Conservation (phyloP, 2,113 vertebrate genomes). For the Aegithalos caudatus region DNA sequence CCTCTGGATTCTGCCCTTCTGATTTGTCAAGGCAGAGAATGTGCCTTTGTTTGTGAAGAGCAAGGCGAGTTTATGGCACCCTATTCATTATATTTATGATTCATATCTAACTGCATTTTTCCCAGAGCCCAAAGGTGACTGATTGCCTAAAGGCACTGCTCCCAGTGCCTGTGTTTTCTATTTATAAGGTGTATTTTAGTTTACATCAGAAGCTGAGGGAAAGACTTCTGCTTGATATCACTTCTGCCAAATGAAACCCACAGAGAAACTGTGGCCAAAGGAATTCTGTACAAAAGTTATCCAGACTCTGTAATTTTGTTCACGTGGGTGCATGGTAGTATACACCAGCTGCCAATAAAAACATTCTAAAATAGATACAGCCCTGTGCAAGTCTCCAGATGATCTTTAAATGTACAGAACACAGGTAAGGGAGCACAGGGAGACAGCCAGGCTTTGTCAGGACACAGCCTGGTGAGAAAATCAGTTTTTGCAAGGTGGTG, state of each 20-base stretch:
- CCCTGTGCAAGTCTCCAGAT: background rate
- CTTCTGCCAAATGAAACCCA: slow-evolving; percentile 54
- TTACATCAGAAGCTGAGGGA: slow-evolving; percentile 32
- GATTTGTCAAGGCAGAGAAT: slow-evolving; percentile 13
- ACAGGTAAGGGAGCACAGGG: background rate
- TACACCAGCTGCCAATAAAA: slow-evolving; percentile 29
- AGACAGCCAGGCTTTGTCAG: background rate
- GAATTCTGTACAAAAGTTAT: slow-evolving; percentile 43
- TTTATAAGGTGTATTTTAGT: slow-evolving; percentile 57
- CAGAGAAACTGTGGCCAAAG: slow-evolving; percentile 12
- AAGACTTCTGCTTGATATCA: slow-evolving; percentile 44
- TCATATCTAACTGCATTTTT: slow-evolving; percentile 31
- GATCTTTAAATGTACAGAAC: background rate
- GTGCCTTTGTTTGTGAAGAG: slow-evolving; percentile 23
- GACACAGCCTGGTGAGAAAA: background rate
- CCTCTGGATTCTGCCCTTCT: background rate
- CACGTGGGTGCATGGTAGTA: slow-evolving; percentile 13
- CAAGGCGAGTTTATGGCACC: background rate
- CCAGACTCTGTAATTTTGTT: slow-evolving; percentile 38
- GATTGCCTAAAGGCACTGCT: slow-evolving; percentile 29
- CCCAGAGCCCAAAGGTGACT: slow-evolving; percentile 29
- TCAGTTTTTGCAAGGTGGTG: background rate
- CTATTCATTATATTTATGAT: slow-evolving; percentile 35
- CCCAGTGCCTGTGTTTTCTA: slow-evolving; percentile 12
- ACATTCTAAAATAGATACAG: slow-evolving; percentile 20